Percentiles rank a stretch among this genome's conserved stretches.
Evolutionary conservation across 2,888 invertebrate genomes (phyloP).

Genomic region (Pimpla rufipes): DNA sequence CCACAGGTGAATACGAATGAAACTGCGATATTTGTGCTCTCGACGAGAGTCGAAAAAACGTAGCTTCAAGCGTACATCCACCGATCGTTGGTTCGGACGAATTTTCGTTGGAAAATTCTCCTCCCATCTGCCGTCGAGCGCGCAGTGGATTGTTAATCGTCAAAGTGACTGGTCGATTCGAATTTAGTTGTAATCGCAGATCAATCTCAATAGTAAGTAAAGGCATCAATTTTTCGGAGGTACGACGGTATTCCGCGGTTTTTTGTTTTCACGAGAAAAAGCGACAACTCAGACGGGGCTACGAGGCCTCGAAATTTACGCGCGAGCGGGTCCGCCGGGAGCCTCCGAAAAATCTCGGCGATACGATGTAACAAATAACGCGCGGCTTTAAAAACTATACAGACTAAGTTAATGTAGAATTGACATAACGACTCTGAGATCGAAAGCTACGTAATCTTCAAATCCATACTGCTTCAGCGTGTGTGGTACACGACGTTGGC

Average conservation of each 20-base stretch:
- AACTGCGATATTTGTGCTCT: neutral
- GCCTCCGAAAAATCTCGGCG: slow-evolving; percentile 35
- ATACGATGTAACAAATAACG: neutral
- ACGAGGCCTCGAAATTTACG: neutral
- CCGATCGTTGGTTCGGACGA: neutral
- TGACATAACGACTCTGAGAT: slow-evolving; percentile 46
- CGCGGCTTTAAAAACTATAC: slow-evolving; percentile 9
- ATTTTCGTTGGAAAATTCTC: neutral
- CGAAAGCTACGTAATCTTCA: slow-evolving; percentile 40
- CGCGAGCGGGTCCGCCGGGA: neutral
- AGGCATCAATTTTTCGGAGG: slow-evolving; percentile 21
- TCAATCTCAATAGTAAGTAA: neutral
- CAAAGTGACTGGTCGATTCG: neutral
- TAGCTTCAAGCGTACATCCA: neutral
- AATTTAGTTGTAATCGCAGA: neutral
- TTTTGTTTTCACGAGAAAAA: neutral
- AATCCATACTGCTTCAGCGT: slow-evolving; percentile 50
- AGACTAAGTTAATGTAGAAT: slow-evolving; percentile 36
- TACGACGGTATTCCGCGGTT: neutral
- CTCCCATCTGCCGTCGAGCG: neutral
- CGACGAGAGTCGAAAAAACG: neutral
- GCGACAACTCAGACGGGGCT: neutral
- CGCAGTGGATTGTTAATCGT: neutral
- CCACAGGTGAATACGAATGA: neutral
- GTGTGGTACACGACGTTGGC: neutral